A percentile compares a stretch with the other conserved stretches of the same genome.
Conservation (phyloP, 2,113 vertebrate species). For the Ctenodactylus gundi region DNA sequence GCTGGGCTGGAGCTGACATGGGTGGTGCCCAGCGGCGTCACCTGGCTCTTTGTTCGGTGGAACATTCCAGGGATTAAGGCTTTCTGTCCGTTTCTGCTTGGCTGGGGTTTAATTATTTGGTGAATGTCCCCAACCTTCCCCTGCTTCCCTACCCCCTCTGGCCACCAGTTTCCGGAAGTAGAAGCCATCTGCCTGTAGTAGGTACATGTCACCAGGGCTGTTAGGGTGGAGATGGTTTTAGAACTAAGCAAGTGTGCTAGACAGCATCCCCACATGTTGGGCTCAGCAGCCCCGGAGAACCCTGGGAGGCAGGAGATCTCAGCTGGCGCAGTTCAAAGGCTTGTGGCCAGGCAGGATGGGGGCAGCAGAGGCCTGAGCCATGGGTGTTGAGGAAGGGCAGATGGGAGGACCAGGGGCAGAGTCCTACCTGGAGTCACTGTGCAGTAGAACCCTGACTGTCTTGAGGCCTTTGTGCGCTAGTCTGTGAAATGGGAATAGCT, state of each 20-base stretch:
- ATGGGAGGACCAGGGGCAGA: neutral
- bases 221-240: neutral
- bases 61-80: neutral
- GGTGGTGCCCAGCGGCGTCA: slow-evolving; percentile 60
- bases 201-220: neutral
- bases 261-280: neutral
- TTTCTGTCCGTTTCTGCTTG: neutral
- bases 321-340: neutral
- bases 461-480: neutral
- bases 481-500: neutral
- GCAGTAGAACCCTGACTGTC: neutral
- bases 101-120: neutral
- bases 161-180: neutral
- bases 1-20: slow-evolving; percentile 52
- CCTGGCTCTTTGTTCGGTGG: slow-evolving; percentile 79
- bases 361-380: neutral
- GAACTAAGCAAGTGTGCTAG: neutral
- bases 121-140: neutral
- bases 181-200: neutral
- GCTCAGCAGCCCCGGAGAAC: neutral
- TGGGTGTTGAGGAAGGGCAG: neutral
- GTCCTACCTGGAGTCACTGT: neutral
- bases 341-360: neutral
- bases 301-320: neutral
- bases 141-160: neutral